Evolutionary conservation across 1,140 invertebrate species (phyloP), one percentile per base, ranked within the genome.

Genomic region (Aradophagus sp.): DNA sequence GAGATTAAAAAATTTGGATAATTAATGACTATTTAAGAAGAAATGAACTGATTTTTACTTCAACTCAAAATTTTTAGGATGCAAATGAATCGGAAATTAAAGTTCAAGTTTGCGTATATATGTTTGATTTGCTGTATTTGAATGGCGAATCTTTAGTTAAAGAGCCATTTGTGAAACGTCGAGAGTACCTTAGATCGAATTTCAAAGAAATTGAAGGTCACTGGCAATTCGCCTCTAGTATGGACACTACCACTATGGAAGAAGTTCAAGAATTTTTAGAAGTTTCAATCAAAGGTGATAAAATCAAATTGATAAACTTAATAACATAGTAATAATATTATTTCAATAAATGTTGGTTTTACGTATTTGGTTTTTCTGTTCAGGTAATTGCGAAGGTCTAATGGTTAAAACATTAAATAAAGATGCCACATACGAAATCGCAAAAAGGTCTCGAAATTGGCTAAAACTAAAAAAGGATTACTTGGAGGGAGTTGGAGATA

Each of bases 401-500:
- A 99, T 99, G 98, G 95, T 99, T 0, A 99, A 99, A 87, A 97
- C 97, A 0, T 85, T 99, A 23, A 91, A 95, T 75, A 90, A 92
- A 53, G 93, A 98, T 77, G 95, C 98, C 0, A 95, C 94, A 0
- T 99, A 99, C 86, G 97, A 99, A 88, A 99, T 99, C 75, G 97
- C 97, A 0, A 97, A 98, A 81, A 87, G 98, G 31, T 99, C 97
- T 0, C 90, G 93, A 61, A 99, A 99, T 84, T 99, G 97, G 97
- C 86, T 99, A 1, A 99, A 99, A 89, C 80, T 99, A 34, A 99
- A 99, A 82, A 99, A 99, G 82, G 97, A 99, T 88, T 99, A 99
- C 86, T 86, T 99, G 50, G 96, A 98, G 19, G 95, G 96, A 34
- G 92, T 96, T 10, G 96, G 97, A 0, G 97, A 98, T 83, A 98